phyloP scores from a whole-genome alignment of 2,113 vertebrate species.

The Phodopus roborovskii region DNA sequence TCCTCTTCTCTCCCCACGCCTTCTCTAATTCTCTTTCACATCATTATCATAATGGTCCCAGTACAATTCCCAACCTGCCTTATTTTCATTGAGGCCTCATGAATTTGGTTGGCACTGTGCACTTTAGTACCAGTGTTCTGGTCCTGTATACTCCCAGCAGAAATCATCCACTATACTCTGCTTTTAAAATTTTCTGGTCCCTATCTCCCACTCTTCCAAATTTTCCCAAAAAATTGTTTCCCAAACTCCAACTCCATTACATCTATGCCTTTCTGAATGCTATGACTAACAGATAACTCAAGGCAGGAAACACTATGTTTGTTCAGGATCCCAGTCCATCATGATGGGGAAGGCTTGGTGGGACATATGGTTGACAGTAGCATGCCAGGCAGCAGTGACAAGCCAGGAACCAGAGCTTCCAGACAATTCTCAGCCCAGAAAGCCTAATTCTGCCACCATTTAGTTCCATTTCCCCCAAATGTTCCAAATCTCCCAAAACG shows the following conservation, averaged over 20 bases:
- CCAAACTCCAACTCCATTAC: not conserved
- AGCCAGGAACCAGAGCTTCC: not conserved
- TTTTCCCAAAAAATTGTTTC: not conserved
- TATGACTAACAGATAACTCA: not conserved
- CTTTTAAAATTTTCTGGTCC: not conserved
- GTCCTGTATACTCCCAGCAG: not conserved
- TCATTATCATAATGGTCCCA: not conserved
- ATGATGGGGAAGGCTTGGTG: not conserved
- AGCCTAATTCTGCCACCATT: not conserved
- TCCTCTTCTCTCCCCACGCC: accelerated
- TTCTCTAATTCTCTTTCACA: not conserved
- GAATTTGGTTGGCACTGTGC: not conserved
- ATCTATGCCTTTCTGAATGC: not conserved
- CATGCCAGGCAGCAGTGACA: not conserved
- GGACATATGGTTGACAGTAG: not conserved
- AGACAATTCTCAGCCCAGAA: not conserved
- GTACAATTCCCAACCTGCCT: not conserved
- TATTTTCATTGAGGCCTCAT: not conserved
- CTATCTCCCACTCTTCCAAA: not conserved
- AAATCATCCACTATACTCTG: not conserved
- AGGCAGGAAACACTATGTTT: not conserved
- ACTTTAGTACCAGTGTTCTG: not conserved
- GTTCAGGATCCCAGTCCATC: not conserved
- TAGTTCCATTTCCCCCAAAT: not conserved
- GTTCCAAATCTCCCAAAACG: not conserved